Evolutionary conservation across 2,888 invertebrate species (phyloP), one percentile per base, ranked within the genome.

Genomic region (Drosophila crucigera): DNA sequence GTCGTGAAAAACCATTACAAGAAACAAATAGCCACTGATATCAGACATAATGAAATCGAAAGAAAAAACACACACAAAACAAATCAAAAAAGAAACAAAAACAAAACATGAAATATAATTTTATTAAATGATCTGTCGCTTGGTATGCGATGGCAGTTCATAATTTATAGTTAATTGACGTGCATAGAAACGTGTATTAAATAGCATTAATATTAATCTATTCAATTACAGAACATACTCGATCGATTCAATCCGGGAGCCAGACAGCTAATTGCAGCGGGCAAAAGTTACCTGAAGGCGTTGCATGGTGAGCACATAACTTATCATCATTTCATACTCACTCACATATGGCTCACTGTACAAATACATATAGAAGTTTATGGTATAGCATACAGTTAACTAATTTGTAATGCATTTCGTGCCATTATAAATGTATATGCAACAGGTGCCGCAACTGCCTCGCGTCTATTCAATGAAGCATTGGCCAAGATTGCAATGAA

Each of bases 171-270:
- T 60, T 77, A 82, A 73, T 83, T 77, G 71, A 53, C 76, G 74
- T 83, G n/a, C 28, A 55, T 70, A 60, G 39, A 58, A 47, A 39
- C 53, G 35, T 43, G 11, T 41, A 59, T 49, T 74, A 49, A 62
- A 72, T 41, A 56, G 30, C 43, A 63, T 43, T 56, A 70, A 67
- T 60, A 60, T 72, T 65, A 49, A 59, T 68, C 76, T 61, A 59
- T 91, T 94, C 67, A 94, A 94, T 97, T 97, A 84, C 96, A 98
- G 98, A 98, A 98, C 93, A 97, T 98, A 94, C 95, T 98, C 95
- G 98, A 98, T 93, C 98, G 98, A 94, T 98, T 98, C 94, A 98
- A 98, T 94, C 98, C 98, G 68, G 97, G 98, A 81, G 97, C 98
- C 53, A 95, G 98, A 91, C 98, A 98, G 94, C 96, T 98, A 95